Percentiles rank a stretch among this genome's conserved stretches.
phyloP scores from a whole-genome alignment of 2,888 invertebrate genomes.

The Orchestes rusci region DNA sequence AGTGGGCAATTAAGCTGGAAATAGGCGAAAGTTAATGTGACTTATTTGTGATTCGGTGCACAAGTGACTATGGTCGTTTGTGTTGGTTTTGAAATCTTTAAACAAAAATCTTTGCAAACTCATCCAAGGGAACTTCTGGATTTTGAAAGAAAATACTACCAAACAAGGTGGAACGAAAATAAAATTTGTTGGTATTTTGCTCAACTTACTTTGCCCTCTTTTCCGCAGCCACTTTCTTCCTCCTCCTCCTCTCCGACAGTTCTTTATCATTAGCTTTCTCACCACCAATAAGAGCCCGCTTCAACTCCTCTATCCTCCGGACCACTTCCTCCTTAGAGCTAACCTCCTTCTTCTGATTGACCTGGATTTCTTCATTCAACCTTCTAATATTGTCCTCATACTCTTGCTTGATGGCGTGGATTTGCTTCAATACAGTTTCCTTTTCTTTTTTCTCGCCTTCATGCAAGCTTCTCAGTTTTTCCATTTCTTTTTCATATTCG shows the following conservation, averaged over 20 bases:
- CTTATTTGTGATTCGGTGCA: neutral
- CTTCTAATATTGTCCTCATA: slow-evolving; percentile 51
- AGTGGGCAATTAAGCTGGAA: slow-evolving; percentile 50
- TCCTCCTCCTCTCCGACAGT: slow-evolving; percentile 59
- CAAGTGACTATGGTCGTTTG: too few relatives aligned
- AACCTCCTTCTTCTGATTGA: slow-evolving; percentile 48
- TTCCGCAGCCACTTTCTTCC: slow-evolving; percentile 64
- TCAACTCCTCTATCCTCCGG: slow-evolving; percentile 48
- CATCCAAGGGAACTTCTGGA: too few relatives aligned
- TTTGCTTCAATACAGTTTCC: slow-evolving; percentile 40
- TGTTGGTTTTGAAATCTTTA: too few relatives aligned
- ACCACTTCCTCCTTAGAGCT: slow-evolving; percentile 43
- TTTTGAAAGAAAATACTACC: too few relatives aligned
- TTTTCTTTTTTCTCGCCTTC: slow-evolving; percentile 42
- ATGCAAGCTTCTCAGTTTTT: slow-evolving; percentile 41
- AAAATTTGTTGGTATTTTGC: too few relatives aligned
- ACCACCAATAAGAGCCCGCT: slow-evolving; percentile 72
- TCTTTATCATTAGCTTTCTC: slow-evolving; percentile 67
- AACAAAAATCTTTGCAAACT: too few relatives aligned
- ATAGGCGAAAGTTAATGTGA: neutral
- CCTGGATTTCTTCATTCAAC: slow-evolving; percentile 54
- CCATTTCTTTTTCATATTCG: slow-evolving; percentile 51
- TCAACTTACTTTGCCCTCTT: slow-evolving; percentile 45
- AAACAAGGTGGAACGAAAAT: too few relatives aligned
- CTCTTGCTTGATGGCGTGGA: slow-evolving; percentile 50